Evolutionary conservation across 2,113 vertebrate species (phyloP).

Genomic region (Salminus brasiliensis): DNA sequence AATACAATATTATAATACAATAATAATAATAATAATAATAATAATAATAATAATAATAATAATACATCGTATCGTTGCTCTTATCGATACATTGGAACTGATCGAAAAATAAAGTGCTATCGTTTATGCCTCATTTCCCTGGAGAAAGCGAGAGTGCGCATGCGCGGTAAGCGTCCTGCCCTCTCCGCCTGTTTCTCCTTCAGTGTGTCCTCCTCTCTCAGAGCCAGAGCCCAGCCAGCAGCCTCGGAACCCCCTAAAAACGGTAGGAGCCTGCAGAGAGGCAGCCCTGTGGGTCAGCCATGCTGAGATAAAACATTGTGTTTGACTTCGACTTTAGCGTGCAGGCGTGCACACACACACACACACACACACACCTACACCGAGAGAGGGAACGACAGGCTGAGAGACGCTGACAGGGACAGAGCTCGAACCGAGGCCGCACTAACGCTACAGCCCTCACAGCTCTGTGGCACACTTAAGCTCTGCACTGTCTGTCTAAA

Average conservation of each 20-base stretch:
- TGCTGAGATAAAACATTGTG: neutral
- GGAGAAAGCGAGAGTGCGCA: slow-evolving; percentile 50
- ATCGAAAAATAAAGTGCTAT: too few species aligned
- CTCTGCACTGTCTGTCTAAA: neutral
- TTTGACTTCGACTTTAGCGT: neutral
- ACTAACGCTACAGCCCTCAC: neutral
- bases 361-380: too few species aligned
- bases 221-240: slow-evolving; percentile 33
- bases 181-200: slow-evolving; percentile 66
- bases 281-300: neutral
- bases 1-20: too few species aligned
- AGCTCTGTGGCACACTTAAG: neutral
- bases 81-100: too few species aligned
- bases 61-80: too few species aligned
- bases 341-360: neutral
- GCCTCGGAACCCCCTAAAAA: slow-evolving; percentile 41
- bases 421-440: neutral
- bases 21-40: too few species aligned
- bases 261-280: slow-evolving; percentile 59
- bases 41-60: too few species aligned
- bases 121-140: neutral
- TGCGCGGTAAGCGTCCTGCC: slow-evolving; percentile 53
- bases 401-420: neutral
- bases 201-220: slow-evolving; percentile 61
- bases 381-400: neutral